Evolutionary conservation across 2,888 invertebrate genomes (phyloP).

Genomic region (Eristalis tenax): DNA sequence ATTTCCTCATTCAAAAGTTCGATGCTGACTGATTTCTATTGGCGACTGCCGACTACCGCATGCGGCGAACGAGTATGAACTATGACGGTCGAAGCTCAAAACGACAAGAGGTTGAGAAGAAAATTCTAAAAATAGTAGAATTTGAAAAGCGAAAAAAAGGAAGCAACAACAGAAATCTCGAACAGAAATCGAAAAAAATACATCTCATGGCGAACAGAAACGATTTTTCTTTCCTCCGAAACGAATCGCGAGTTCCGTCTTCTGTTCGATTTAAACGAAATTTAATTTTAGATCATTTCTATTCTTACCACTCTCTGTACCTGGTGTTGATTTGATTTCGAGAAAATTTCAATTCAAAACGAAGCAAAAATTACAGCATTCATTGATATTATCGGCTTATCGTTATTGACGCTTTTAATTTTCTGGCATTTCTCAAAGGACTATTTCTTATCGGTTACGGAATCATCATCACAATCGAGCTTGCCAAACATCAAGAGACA

Average conservation of each 20-base stretch:
- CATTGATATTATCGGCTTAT: not conserved
- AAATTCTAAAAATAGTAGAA: constrained; percentile 57
- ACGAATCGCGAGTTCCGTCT: constrained; percentile 63
- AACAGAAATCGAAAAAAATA: constrained; percentile 39
- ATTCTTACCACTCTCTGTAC: not conserved
- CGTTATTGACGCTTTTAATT: constrained; percentile 6
- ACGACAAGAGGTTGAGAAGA: constrained; percentile 37
- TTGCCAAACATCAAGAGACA: constrained; percentile 51
- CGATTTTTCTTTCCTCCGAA: constrained; percentile 66
- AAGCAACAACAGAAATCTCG: constrained; percentile 20
- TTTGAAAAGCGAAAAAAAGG: not conserved
- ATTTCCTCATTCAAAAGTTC: constrained; percentile 5
- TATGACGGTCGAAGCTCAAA: constrained; percentile 34
- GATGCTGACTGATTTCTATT: not conserved
- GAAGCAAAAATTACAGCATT: constrained; percentile 1
- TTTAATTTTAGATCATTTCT: constrained; percentile 36
- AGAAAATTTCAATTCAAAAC: not conserved
- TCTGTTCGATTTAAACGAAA: constrained; percentile 35
- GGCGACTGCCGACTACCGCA: not conserved
- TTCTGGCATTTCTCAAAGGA: constrained; percentile 51
- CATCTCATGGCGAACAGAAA: constrained; percentile 43
- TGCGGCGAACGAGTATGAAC: not conserved
- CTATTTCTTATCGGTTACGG: constrained; percentile 68
- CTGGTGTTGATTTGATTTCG: constrained; percentile 11
- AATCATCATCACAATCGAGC: constrained; percentile 53